Base-by-base conservation (phyloP, 37 sponge, comb jelly and placozoan species). In the Diacarnus erythraeanus region DNA sequence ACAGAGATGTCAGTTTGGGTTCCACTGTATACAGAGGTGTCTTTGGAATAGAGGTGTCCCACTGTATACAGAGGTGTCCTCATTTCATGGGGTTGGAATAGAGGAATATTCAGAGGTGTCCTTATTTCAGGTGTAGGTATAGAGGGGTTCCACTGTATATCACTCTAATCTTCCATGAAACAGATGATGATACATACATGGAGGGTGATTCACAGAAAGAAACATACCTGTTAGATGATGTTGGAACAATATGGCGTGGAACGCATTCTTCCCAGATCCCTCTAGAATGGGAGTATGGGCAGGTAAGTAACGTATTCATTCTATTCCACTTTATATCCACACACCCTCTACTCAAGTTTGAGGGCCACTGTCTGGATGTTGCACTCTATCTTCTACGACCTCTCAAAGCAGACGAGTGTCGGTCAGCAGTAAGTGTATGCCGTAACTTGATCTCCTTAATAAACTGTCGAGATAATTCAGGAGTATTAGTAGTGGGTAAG, bases 261-360 rank as follows among this genome's bases (percentile, higher is more conserved):
- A 88, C 79, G n/a, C 4, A 35, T 5, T 38, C 67, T 0, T 72
- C 80, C 39, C 77, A 77, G 33, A 21, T 38, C 1, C 82, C 93
- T 2, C 47, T 73, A 0, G 29, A 51, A 3, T 92, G 93, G 93
- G 89, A 92, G 21, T 92, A 78, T 78, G 93, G 93, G 57, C 93
- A 92, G 85, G 93, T 92, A 47, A 29, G 42, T 1, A 40, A 47
- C n/a, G n/a, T n/a, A n/a, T n/a, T n/a, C n/a, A n/a, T n/a, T n/a
- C n/a, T n/a, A n/a, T n/a, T n/a, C n/a, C n/a, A n/a, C n/a, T n/a
- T n/a, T n/a, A n/a, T n/a, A n/a, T n/a, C n/a, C n/a, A n/a, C n/a
- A 15, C 12, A 47, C 3, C 56, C 25, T 35, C 3, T 12, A 20
- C 18, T 65, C 22, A 59, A 92, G 93, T 92, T 79, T 74, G 83